Evolutionary conservation across 2,888 invertebrate genomes (phyloP), one percentile per base, ranked within the genome.

Genomic region (Drosophila antonietae): DNA sequence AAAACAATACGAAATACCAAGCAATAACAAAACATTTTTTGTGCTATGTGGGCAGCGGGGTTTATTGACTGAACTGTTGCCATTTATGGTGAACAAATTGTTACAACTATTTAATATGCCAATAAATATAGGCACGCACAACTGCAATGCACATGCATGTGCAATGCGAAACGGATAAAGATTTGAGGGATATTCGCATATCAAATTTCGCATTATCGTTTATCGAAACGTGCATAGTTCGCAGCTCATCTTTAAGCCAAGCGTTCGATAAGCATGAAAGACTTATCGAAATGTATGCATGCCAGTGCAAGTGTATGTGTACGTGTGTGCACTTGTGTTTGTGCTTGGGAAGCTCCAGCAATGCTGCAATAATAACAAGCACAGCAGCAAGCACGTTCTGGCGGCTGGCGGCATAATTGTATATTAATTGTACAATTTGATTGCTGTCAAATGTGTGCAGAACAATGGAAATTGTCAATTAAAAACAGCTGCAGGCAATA

Each of bases 31-130:
- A 44, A 60, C 68, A 49, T 58, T 51, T 47, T 60, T 35, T 23
- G 37, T 53, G 47, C 28, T 66, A 70, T 78, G 75, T 79, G 73
- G 88, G 85, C 67, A 56, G 71, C 72, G 71, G 69, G 71, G 81
- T 81, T 83, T 88, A 84, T 88, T 85, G 85, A 85, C 88, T 83
- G 69, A 18, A 39, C 41, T 73, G 43, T 59, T 31, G 57, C 88
- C 88, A 80, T 88, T 80, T 86, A 86, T 75, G 85, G 85, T 59
- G 35, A 83, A 49, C 73, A 72, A 82, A 80, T 73, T 83, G 78
- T 74, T 83, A 83, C 81, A 88, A 76, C 71, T 70, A 72, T 77
- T 51, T 51, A 20, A 51, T 65, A 81, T 69, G 51, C 66, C 66
- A 69, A 55, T 55, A 68, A 65, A 15, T 46, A 46, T 1, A 12